A percentile compares a stretch with the other conserved stretches of the same genome.
Conservation (phyloP, 2,888 invertebrate genomes). For the Epiblema foenella region DNA sequence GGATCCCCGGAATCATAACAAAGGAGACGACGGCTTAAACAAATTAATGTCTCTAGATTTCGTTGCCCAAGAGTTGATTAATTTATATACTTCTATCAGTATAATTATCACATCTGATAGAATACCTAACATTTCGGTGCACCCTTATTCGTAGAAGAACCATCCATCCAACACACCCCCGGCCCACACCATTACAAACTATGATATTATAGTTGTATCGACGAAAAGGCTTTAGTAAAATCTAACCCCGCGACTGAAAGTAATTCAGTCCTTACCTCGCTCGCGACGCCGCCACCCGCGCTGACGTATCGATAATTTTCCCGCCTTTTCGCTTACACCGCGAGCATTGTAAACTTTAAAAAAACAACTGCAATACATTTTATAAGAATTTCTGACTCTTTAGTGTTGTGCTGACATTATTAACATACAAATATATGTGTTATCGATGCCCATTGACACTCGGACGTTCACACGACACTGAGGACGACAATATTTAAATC, state of each 20-base stretch:
- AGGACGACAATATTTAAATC: conserved; percentile 51
- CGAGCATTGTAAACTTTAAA: conserved; percentile 16
- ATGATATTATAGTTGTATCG: conserved; percentile 46
- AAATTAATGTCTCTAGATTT: no score
- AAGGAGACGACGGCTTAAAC: no score
- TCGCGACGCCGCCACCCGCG: conserved; percentile 62
- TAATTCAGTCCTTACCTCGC: conserved; percentile 69
- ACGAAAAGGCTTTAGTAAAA: conserved; percentile 45
- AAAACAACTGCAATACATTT: neutral
- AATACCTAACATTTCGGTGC: neutral
- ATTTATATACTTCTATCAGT: no score
- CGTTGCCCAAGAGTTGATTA: no score
- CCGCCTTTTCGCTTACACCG: conserved; percentile 59
- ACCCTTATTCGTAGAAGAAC: conserved; percentile 24
- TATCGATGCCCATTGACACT: conserved; percentile 45
- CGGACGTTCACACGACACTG: conserved; percentile 57
- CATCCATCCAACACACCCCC: conserved; percentile 24
- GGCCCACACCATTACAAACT: conserved; percentile 34
- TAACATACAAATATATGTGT: conserved; percentile 16
- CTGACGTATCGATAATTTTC: conserved; percentile 62
- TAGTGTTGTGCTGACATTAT: conserved; percentile 25
- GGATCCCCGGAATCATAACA: no score
- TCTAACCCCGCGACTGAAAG: conserved; percentile 53
- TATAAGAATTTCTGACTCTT: neutral
- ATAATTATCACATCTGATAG: no score